Evolutionary conservation across 1,140 invertebrate genomes (phyloP).

Genomic region (Plodia interpunctella): DNA sequence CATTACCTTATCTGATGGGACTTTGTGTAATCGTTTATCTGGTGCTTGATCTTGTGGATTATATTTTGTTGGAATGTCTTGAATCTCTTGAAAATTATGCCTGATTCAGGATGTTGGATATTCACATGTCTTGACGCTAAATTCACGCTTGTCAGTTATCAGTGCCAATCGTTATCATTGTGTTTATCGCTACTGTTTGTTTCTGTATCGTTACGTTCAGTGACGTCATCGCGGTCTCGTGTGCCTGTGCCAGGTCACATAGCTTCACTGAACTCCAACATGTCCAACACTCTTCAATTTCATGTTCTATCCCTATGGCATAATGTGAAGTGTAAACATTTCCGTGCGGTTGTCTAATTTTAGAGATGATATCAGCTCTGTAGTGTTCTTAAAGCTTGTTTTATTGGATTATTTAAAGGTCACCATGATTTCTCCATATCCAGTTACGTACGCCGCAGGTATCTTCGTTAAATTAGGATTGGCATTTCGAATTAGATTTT

Average conservation of each 20-base stretch:
- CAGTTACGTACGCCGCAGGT: not conserved
- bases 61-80: not conserved
- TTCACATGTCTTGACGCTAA: not conserved
- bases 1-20: not conserved
- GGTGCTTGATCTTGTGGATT: not conserved
- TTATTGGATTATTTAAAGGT: conserved; percentile 38
- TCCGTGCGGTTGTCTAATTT: conserved; percentile 29
- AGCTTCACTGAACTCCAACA: conserved; percentile 7
- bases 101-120: not conserved
- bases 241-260: conserved; percentile 19
- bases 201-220: conserved; percentile 56
- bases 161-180: conserved; percentile 55
- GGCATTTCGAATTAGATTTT: not conserved
- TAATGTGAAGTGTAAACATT: conserved; percentile 51
- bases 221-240: conserved; percentile 38
- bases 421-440: conserved; percentile 9
- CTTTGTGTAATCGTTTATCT: not conserved
- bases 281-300: conserved; percentile 5
- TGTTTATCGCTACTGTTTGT: conserved; percentile 62
- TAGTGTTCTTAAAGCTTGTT: conserved; percentile 25
- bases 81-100: not conserved
- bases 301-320: conserved; percentile 16
- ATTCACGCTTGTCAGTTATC: conserved; percentile 31
- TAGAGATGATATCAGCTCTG: conserved; percentile 28
- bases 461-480: not conserved